Conservation (phyloP, 2,888 invertebrate genomes). For the Athalia circularis region DNA sequence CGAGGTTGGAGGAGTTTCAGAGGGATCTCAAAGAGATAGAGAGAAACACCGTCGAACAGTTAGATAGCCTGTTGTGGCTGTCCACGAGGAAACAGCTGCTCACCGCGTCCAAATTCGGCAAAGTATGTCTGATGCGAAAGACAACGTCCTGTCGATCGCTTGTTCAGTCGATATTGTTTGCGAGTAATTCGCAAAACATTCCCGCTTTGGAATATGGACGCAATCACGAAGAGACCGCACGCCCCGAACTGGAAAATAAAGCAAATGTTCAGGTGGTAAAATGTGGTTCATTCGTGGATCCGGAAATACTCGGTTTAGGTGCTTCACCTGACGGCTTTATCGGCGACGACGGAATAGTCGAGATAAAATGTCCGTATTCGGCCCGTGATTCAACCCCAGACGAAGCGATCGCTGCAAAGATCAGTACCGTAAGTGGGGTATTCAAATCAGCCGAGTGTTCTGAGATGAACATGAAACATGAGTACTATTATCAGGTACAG, state of each 20-base stretch:
- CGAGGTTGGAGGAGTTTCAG: background rate
- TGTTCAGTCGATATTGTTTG: conserved; percentile 51
- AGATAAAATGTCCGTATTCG: conserved; percentile 55
- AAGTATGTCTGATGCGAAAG: conserved; percentile 48
- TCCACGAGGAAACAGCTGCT: conserved; percentile 43
- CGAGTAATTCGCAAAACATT: conserved; percentile 42
- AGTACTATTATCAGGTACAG: conserved; percentile 55
- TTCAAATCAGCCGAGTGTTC: conserved; percentile 10
- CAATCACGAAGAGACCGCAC: conserved; percentile 51
- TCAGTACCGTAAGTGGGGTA: conserved; percentile 15
- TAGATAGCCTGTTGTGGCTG: conserved; percentile 40
- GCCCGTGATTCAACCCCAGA: conserved; percentile 49
- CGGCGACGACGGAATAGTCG: conserved; percentile 53
- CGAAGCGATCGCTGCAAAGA: conserved; percentile 41
- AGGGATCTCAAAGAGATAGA: background rate
- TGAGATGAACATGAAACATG: conserved; percentile 49
- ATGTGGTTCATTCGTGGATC: conserved; percentile 60
- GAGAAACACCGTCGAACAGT: background rate
- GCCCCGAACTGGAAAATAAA: conserved; percentile 44
- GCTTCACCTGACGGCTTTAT: conserved; percentile 58
- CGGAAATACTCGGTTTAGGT: conserved; percentile 51
- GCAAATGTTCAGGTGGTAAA: conserved; percentile 47
- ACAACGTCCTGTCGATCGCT: conserved; percentile 46
- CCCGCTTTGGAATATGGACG: conserved; percentile 50
- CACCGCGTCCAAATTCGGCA: conserved; percentile 53